Conservation (phyloP, 2,797 vertebrate genomes). For the Takifugu ocellatus region DNA sequence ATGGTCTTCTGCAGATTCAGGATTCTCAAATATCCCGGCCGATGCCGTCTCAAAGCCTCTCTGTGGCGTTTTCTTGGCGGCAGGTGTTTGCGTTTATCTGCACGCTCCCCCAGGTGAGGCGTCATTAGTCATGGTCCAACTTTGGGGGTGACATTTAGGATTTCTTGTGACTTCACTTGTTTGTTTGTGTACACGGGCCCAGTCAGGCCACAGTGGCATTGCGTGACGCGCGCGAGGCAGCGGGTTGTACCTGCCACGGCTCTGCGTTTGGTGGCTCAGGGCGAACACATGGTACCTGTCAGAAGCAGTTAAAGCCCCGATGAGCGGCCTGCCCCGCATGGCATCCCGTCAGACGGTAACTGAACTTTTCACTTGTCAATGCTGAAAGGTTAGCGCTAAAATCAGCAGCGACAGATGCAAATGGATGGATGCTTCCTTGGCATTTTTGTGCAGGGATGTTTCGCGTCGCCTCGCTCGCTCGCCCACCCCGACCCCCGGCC, state of each 20-base stretch:
- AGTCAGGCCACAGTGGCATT: conserved; percentile 37
- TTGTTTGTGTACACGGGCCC: conserved; percentile 36
- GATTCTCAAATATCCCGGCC: not conserved
- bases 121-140: conserved; percentile 49
- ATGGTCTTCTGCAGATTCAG: not conserved
- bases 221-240: conserved; percentile 43
- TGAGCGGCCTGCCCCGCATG: conserved; percentile 78
- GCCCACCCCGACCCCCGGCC: conserved; percentile 14
- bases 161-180: conserved; percentile 42
- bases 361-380: conserved; percentile 89
- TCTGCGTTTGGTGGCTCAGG: conserved; percentile 64
- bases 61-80: not conserved
- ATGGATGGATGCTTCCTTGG: conserved; percentile 70
- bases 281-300: conserved; percentile 83
- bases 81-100: conserved; percentile 20
- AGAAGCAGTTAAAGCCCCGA: conserved; percentile 82
- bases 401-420: conserved; percentile 75
- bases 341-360: conserved; percentile 75
- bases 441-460: conserved; percentile 63
- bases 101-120: conserved; percentile 17
- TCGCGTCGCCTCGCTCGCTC: conserved; percentile 51
- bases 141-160: conserved; percentile 39
- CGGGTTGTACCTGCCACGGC: conserved; percentile 66
- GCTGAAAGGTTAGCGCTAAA: conserved; percentile 86
- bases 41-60: not conserved